Base-by-base conservation (phyloP, 1,140 invertebrate species). In the Camponotus floridanus region DNA sequence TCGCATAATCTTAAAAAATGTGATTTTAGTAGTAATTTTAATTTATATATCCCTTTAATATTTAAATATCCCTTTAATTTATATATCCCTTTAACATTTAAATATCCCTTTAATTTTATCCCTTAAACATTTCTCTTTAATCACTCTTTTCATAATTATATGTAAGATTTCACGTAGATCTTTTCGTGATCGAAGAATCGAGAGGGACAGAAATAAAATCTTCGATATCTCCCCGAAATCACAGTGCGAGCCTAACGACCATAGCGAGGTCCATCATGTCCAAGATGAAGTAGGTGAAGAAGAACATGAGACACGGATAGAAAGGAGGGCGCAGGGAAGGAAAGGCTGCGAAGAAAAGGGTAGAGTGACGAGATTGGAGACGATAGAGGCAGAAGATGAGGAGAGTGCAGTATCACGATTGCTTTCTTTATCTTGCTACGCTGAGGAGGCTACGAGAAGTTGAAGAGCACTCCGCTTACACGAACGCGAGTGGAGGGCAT, bases 391-490 rank as follows among this genome's bases (percentile, higher is more conserved):
- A 76, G 48, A 62, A 57, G 33, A 76, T 70, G 76, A 65, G n/a
- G 78, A 86, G 45, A 86, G 62, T 62, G 85, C 85, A 83, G 91
- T 93, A 93, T 93, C 92, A 85, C 90, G 93, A 89, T 86, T 86
- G 92, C 91, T 92, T 94, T 93, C 91, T 92, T 94, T 93, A 93
- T 92, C 92, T 92, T 76, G 78, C 79, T 73, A 76, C 78, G 71
- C 86, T 57, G 90, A 87, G 88, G 67, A 90, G 90, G 70, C 87
- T 90, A 84, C 68, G 76, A 70, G 76, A 90, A 89, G 87, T 86
- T 83, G 89, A 89, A 90, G 87, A 86, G 88, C 79, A 74, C 81
- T 90, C 67, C 67, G 71, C 78, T 76, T 88, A 83, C 76, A 91
- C 67, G 83, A 78, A 90, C 80, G 80, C 65, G 64, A 73, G 61